Conservation (phyloP, 92 coral and sea anemone genomes). For the Palythoa grandis region DNA sequence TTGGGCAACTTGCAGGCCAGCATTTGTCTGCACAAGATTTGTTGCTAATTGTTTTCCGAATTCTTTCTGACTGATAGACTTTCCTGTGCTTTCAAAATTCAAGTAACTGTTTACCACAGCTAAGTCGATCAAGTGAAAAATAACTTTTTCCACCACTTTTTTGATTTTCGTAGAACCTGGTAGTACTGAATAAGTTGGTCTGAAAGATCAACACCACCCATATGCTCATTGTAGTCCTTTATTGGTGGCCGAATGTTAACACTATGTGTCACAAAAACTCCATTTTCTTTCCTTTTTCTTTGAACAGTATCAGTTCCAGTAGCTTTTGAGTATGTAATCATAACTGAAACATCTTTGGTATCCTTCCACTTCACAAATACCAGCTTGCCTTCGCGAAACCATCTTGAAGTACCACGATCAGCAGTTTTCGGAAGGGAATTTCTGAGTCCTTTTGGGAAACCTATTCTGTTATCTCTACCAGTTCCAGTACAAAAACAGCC, state of each 20-base stretch:
- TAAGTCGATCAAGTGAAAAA: constrained; percentile 46
- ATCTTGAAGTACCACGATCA: constrained; percentile 29
- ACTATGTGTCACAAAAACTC: background rate
- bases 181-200: constrained; percentile 45
- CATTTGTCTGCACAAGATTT: constrained; percentile 6
- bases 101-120: constrained; percentile 45
- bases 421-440: constrained; percentile 36
- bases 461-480: constrained; percentile 2
- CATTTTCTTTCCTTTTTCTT: background rate
- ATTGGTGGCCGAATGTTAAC: constrained; percentile 5
- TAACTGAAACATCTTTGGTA: background rate
- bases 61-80: background rate
- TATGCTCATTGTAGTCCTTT: constrained; percentile 18
- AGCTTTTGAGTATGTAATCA: background rate
- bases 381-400: constrained; percentile 4
- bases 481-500: constrained; percentile 43
- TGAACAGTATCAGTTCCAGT: background rate
- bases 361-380: constrained; percentile 38
- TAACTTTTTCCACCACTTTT: constrained; percentile 46
- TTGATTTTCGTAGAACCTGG: constrained; percentile 29
- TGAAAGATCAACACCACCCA: constrained; percentile 53
- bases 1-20: constrained; percentile 5
- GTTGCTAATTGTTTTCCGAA: background rate
- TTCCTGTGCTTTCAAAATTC: background rate
- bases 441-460: constrained; percentile 21